Base-by-base conservation (phyloP, 1,140 invertebrate genomes). In the Psix sp. region DNA sequence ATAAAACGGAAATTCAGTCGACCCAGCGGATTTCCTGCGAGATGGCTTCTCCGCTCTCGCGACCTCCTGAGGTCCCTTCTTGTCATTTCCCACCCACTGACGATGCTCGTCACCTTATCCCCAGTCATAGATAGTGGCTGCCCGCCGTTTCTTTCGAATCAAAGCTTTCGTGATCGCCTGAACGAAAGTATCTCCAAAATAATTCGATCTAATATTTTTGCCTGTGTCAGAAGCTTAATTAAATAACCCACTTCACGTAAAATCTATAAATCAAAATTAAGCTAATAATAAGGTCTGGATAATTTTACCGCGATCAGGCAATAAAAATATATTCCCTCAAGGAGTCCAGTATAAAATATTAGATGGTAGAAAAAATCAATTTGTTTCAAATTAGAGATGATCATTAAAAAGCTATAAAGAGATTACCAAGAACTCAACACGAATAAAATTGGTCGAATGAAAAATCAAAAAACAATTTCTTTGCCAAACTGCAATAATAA, bases 1-100 rank as follows among this genome's bases (percentile, higher is more conserved):
- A 76, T 75, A 80, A 76, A 80, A 76, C 76, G 78, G 78, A 80
- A 76, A 77, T 78, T 76, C 76, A 76, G 76, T 74, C 70, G 66
- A 80, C 71, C 74, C 71, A 79, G 76, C 73, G 74, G 76, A 76
- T 76, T 79, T 78, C 74, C 74, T 73, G 43, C 62, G 57, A 76
- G 77, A 78, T 72, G 67, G 57, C 60, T 65, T 68, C 54, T 66
- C 60, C 29, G 21, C 45, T 63, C 40, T 49, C 74, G 48, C 67
- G 62, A 46, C 59, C 33, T 38, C 20, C 26, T 20, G 21, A 13
- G 14, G 21, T 62, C 39, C 62, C 48, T 72, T 65, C 43, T 73
- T 46, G 60, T 70, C 76, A 68, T 68, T 63, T 63, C 52, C 49
- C 51, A 52, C 56, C 60, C 40, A 35, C 20, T 17, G 17, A 13